phyloP scores from a whole-genome alignment of 2,888 invertebrate species.

The Panorpa germanica region DNA sequence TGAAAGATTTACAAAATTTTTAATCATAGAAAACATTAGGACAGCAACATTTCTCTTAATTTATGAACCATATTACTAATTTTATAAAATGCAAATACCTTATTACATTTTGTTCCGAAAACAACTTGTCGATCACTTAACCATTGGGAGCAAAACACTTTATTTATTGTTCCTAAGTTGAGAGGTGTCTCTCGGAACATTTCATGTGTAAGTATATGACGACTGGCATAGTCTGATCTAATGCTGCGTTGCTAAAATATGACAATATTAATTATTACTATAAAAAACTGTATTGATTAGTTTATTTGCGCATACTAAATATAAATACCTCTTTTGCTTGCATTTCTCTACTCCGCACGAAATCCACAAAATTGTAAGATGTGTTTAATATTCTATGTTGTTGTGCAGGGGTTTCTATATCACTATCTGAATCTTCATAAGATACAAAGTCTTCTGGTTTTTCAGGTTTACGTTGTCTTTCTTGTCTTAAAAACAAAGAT shows the following conservation, averaged over 20 bases:
- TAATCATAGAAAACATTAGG: no score
- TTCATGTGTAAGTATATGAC: slow-evolving; percentile 77
- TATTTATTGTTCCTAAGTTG: slow-evolving; percentile 70
- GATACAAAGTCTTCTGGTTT: slow-evolving; percentile 82
- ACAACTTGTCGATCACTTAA: slow-evolving; percentile 86
- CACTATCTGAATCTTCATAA: slow-evolving; percentile 75
- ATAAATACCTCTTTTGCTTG: slow-evolving; percentile 41
- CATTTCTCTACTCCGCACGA: slow-evolving; percentile 58
- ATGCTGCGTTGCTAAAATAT: slow-evolving; percentile 34
- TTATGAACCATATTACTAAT: no score
- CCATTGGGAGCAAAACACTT: slow-evolving; percentile 94
- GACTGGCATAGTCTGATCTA: slow-evolving; percentile 61
- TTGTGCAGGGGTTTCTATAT: slow-evolving; percentile 57
- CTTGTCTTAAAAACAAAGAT: slow-evolving; percentile 26
- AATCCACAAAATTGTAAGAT: slow-evolving; percentile 74
- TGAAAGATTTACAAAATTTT: no score
- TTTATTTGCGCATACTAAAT: neutral
- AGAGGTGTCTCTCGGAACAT: slow-evolving; percentile 74
- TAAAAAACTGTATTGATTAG: slow-evolving; percentile 6
- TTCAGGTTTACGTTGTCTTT: slow-evolving; percentile 62
- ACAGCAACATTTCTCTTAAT: no score
- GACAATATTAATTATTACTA: slow-evolving; percentile 5
- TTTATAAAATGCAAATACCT: slow-evolving; percentile 42
- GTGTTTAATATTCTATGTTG: slow-evolving; percentile 55
- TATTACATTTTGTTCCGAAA: slow-evolving; percentile 94